Percentiles rank a stretch among this genome's conserved stretches.
Conservation (phyloP, 2,113 vertebrate genomes). For the Petroica traversi region DNA sequence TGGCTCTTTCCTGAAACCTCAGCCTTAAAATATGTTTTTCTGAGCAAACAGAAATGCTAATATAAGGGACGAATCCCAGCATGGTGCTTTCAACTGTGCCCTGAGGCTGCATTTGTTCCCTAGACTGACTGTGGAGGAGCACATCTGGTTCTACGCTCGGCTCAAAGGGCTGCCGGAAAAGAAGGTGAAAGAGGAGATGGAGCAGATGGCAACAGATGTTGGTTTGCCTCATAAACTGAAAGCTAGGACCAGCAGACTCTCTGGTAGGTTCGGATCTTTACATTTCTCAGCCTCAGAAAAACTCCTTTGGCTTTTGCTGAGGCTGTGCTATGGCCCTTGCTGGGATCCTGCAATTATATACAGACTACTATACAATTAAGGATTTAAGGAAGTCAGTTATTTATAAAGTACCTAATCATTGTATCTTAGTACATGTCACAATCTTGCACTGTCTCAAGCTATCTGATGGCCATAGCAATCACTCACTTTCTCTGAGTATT, state of each 20-base stretch:
- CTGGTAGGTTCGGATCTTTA: constrained; percentile 75
- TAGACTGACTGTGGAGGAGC: constrained; percentile 97
- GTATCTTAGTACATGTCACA: not conserved
- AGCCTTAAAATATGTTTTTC: not conserved
- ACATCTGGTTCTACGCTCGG: constrained; percentile 97
- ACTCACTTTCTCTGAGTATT: not conserved
- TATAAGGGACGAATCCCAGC: not conserved
- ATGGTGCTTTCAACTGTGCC: not conserved
- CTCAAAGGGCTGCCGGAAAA: constrained; percentile 90
- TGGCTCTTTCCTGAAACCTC: not conserved
- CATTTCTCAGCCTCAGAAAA: not conserved
- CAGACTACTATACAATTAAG: not conserved
- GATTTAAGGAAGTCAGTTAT: not conserved
- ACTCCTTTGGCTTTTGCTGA: not conserved
- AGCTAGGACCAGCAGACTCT: constrained; percentile 85
- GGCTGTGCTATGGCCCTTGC: not conserved
- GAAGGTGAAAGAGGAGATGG: constrained; percentile 86
- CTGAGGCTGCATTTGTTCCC: not conserved
- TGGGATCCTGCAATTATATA: not conserved
- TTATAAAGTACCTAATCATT: not conserved
- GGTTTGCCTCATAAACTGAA: constrained; percentile 91
- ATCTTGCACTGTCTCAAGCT: not conserved
- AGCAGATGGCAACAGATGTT: constrained; percentile 90
- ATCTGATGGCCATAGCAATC: not conserved
- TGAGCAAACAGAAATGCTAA: not conserved